Evolutionary conservation across 2,797 vertebrate genomes (phyloP), one percentile per base, ranked within the genome.

Genomic region (Rallus crepitans): DNA sequence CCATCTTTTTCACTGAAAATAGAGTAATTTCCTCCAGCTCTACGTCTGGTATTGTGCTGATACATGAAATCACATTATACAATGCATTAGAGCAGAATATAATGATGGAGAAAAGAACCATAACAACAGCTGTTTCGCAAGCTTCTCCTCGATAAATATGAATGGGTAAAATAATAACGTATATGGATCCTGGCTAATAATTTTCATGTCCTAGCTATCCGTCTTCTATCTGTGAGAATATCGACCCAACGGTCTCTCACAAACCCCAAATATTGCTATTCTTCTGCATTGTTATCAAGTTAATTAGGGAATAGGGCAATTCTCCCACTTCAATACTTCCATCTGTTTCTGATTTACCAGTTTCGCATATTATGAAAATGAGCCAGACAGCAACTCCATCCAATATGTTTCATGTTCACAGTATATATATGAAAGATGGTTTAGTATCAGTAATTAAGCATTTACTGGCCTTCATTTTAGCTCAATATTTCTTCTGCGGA

Each of bases 281-380:
- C 89, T 96, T 91, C 92, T 93, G 76, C 76, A 96, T 96, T 96
- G 93, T 94, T 96, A 96, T 91, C 80, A 94, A 97, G 94, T 94
- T 96, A 96, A 96, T 94, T 94, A 94, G 95, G 47, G 93, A 97
- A 88, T 27, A 97, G 90, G 42, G 85, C 89, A 97, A 93, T 93
- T 97, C 97, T 97, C 94, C 91, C 89, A 96, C 90, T 94, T 94
- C 94, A 96, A 56, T 92, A 95, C 72, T 90, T 68, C 96, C 97
- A 94, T 98, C 97, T 98, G 97, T 92, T 97, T 95, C 97, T 98
- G 92, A 96, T 87, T 97, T 97, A 96, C 96, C 76, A 94, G 94
- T 96, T 98, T 96, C 94, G 75, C 80, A 91, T 97, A 93, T 82
- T 93, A 82, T 86, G 94, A 94, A 96, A 97, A 96, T 48, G 81